Evolutionary conservation across 1,140 invertebrate genomes (phyloP), one percentile per base, ranked within the genome.

Genomic region (Plodia interpunctella): DNA sequence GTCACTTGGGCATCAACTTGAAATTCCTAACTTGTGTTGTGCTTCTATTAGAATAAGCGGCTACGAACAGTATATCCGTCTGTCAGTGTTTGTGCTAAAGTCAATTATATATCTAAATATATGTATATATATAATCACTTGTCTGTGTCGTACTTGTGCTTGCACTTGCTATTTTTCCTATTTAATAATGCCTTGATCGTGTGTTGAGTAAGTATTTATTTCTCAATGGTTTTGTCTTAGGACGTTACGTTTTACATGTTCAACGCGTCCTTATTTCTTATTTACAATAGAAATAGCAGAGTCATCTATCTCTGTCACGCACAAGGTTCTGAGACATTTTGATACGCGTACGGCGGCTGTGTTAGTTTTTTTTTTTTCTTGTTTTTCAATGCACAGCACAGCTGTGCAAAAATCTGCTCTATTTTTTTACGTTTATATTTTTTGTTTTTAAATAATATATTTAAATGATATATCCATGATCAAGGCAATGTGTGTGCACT

Each of bases 41-140:
- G 65, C 65, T 66, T 50, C 60, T 32, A 11, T 6, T 20, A 18
- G 21, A 54, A 32, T 50, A 61, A 28, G 21, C 25, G 25, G 59
- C n/a, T 15, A 44, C 38, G 38, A 44, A 44, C 5, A 59, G 52
- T 64, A 60, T 20, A 57, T 78, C 70, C 73, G 60, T 72, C 72
- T 65, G 58, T 51, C 57, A 63, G 61, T 62, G 38, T 68, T 60
- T 66, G 71, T 74, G 71, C 69, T 74, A 69, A 68, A 49, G 77
- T 80, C 77, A 80, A 80, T 80, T 79, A 79, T 57, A 58, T 55
- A 28, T 73, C 35, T 65, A 68, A 59, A 50, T n/a, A n/a, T n/a
- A n/a, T n/a, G n/a, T n/a, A 44, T 10, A 32, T 32, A 32, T 25
- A 25, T 3, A 25, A 6, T 44, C 38, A 44, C 38, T 13, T 54